Evolutionary conservation across 1,140 invertebrate species (phyloP), one percentile per base, ranked within the genome.

Genomic region (Drosophila ohnishii): DNA sequence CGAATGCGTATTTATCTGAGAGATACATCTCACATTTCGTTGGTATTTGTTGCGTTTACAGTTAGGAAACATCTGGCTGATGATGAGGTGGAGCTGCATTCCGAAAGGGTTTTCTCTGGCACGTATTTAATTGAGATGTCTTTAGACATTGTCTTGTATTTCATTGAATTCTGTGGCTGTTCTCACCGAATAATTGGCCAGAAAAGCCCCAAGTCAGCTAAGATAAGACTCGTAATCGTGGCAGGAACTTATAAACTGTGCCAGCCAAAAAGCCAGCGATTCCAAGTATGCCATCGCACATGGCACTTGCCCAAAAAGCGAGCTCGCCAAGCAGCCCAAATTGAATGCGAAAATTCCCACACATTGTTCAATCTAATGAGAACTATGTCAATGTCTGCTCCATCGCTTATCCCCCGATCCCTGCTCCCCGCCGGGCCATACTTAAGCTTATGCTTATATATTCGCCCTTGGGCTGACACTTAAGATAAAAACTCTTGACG

Each of bases 321-420:
- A 39, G 34, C 16, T 19, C 47, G n/a, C 35, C 44, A n/a, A 65
- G 32, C 40, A 67, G 16, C 47, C 55, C 63, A 34, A 64, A 74
- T 65, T 80, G 61, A 67, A 62, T 78, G 77, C 67, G 59, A 80
- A 69, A 78, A 74, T 79, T 79, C 76, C 74, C 58, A 78, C 69
- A 80, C 63, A 83, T 83, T 83, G 75, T 78, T 76, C 53, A 59
- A 76, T 77, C 73, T 62, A 63, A 76, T 73, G 70, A 64, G 78
- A 86, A 86, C 79, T 87, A 86, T 86, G 82, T 87, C 82, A 86
- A 69, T 87, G 83, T 50, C 63, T 69, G 78, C 58, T 19, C n/a
- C 48, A 28, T 77, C 53, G 53, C 44, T 63, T 60, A 65, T 44
- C 37, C 44, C 60, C 42, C 25, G 9, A 8, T 8, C 8, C 30